Evolutionary conservation across 30 jellyfish, hydroid and myxozoan species (phyloP).

Genomic region (Chrysaora quinquecirrha): DNA sequence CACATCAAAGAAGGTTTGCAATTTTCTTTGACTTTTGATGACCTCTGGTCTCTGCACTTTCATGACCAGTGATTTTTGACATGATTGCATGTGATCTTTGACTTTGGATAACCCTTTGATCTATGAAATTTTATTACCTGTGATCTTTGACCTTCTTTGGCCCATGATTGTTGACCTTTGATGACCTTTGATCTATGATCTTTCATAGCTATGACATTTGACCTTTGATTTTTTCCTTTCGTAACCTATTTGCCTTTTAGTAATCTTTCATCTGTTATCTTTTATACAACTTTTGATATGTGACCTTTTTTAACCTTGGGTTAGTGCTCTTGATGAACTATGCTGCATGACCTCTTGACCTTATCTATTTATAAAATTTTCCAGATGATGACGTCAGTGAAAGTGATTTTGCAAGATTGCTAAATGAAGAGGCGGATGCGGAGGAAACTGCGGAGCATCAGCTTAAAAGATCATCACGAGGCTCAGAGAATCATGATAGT

Average conservation of each 20-base stretch:
- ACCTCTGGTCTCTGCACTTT: too few species aligned
- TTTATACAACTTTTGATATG: too few species aligned
- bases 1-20: conserved; percentile 28
- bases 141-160: not conserved
- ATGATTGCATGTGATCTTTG: not conserved
- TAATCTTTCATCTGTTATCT: too few species aligned
- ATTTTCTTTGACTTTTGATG: not conserved
- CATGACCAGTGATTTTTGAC: too few species aligned
- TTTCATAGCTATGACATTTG: not conserved
- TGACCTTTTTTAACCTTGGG: too few species aligned
- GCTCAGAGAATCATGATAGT: conserved; percentile 39
- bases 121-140: not conserved
- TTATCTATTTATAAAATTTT: not conserved
- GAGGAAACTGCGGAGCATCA: conserved; percentile 22
- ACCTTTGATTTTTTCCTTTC: too few species aligned
- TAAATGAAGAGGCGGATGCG: conserved; percentile 57
- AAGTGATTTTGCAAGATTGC: conserved; percentile 46
- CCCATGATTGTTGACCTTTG: not conserved
- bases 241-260: too few species aligned
- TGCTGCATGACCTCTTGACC: not conserved
- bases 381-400: conserved; percentile 41
- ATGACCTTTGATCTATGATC: not conserved
- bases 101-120: not conserved
- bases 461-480: conserved; percentile 55
- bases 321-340: too few species aligned